phyloP scores from a whole-genome alignment of 2,113 vertebrate genomes.

The Mugil cephalus region DNA sequence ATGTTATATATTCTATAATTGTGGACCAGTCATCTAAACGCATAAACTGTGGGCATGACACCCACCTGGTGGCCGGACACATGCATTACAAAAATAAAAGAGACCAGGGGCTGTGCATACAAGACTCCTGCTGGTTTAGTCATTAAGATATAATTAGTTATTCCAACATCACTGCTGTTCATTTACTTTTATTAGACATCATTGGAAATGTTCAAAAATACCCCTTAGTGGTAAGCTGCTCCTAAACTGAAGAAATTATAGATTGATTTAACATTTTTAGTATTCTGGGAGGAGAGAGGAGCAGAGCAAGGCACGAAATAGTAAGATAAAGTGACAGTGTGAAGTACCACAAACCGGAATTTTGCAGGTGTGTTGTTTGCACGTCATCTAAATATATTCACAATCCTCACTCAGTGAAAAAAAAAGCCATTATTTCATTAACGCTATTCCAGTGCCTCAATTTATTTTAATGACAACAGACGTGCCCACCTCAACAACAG shows the following conservation, averaged over 20 bases:
- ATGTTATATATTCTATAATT: constrained; percentile 19
- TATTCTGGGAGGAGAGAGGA: too few relatives aligned
- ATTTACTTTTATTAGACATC: neutral
- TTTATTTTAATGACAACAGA: constrained; percentile 28
- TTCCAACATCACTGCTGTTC: neutral
- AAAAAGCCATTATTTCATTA: constrained; percentile 21
- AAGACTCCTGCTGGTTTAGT: neutral
- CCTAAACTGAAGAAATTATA: constrained; percentile 4
- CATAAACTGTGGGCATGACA: constrained; percentile 21
- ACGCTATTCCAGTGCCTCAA: neutral
- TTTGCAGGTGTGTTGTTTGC: neutral
- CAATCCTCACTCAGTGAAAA: constrained; percentile 17
- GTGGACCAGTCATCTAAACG: neutral
- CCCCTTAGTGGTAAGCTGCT: neutral
- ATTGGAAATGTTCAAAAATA: constrained; percentile 7
- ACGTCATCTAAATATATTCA: neutral
- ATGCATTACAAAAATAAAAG: constrained; percentile 52
- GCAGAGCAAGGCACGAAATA: neutral
- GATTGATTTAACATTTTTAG: neutral
- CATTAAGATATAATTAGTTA: neutral
- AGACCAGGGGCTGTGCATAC: neutral
- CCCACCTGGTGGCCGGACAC: constrained; percentile 54
- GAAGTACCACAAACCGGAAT: neutral
- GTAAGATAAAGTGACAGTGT: neutral
- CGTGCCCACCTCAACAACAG: neutral